A percentile compares a stretch with the other conserved stretches of the same genome.
Evolutionary conservation across 2,113 vertebrate species (phyloP).

Genomic region (Chaetorhynchus papuensis): DNA sequence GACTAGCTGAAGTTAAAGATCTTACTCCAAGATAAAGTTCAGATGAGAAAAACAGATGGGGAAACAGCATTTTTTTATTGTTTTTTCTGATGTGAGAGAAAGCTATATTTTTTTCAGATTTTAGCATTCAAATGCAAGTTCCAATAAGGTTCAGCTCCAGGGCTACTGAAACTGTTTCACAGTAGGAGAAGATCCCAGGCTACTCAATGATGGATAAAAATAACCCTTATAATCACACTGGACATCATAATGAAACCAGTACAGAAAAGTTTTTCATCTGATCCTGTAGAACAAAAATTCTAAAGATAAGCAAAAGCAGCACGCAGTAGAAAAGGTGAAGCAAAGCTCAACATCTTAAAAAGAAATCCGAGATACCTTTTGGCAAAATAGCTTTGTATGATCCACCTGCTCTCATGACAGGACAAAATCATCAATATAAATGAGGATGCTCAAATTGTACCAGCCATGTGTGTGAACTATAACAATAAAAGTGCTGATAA

Average conservation of each 20-base stretch:
- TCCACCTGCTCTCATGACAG: not conserved
- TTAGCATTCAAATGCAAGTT: not conserved
- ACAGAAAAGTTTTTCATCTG: not conserved
- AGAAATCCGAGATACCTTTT: not conserved
- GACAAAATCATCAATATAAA: not conserved
- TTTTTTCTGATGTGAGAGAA: not conserved
- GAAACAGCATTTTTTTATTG: not conserved
- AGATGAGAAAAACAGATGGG: not conserved
- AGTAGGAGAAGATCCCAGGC: not conserved
- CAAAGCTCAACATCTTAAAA: not conserved
- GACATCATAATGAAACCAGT: not conserved
- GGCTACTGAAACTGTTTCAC: not conserved
- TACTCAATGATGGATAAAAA: not conserved
- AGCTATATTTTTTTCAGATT: not conserved
- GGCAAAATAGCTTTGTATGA: not conserved
- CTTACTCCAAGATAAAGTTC: not conserved
- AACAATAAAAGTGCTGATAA: not conserved
- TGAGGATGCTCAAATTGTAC: not conserved
- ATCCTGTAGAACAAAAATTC: not conserved
- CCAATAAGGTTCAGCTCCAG: not conserved
- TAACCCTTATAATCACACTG: not conserved
- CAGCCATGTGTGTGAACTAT: rapidly evolving
- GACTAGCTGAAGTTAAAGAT: not conserved
- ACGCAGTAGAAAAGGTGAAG: not conserved
- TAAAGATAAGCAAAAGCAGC: not conserved